Percentiles rank a stretch among this genome's conserved stretches.
phyloP scores from a whole-genome alignment of 2,797 vertebrate species.

The Phoxinus dragarum region DNA sequence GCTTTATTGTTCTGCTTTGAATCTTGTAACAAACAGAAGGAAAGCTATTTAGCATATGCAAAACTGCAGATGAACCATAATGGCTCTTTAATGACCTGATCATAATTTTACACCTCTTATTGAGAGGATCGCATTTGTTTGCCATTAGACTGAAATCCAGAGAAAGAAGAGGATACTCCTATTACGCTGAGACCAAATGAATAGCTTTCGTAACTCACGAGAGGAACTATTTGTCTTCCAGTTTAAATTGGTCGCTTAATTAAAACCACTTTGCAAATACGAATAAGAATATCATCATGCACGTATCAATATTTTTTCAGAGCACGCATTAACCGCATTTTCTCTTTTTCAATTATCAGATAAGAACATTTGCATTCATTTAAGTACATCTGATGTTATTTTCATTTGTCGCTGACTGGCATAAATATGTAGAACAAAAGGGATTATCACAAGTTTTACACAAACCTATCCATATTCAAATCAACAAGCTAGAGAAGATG shows the following conservation, averaged over 20 bases:
- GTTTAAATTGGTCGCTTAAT: conserved; percentile 78
- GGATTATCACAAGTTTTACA: neutral
- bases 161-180: conserved; percentile 64
- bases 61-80: conserved; percentile 14
- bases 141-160: conserved; percentile 30
- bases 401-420: neutral
- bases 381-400: conserved; percentile 3
- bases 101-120: conserved; percentile 16
- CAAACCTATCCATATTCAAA: neutral
- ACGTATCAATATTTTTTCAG: conserved; percentile 70
- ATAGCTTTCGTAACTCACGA: conserved; percentile 77
- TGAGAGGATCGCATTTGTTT: conserved; percentile 33
- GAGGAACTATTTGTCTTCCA: conserved; percentile 76
- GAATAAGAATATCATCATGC: conserved; percentile 73
- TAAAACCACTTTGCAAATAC: conserved; percentile 73
- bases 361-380: conserved; percentile 7
- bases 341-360: conserved; percentile 22
- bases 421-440: neutral
- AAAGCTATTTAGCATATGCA: neutral
- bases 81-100: conserved; percentile 30
- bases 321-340: conserved; percentile 32
- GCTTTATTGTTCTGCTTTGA: neutral
- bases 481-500: neutral
- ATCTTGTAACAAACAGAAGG: neutral
- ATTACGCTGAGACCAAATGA: conserved; percentile 71